These are phyloP conservation scores for Eurytoma californica DNA, from an alignment of 2,888 invertebrate species.

Conservation along the genomic window DNA sequence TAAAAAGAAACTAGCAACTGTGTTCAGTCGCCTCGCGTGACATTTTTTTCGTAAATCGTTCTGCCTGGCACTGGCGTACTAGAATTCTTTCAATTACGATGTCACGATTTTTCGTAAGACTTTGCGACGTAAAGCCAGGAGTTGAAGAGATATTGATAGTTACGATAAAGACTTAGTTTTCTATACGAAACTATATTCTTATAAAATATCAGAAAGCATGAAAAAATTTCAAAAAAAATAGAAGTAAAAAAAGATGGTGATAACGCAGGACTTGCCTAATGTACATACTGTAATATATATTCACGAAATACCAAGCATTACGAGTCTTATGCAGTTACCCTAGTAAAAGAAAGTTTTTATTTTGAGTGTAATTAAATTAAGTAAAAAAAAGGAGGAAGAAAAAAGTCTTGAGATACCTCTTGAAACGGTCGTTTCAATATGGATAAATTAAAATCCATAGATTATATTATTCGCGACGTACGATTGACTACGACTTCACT, in stretches of 20 bases:
- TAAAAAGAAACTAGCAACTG: constrained; percentile 46
- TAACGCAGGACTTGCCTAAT: constrained; percentile 68
- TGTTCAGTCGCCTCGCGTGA: constrained; percentile 47
- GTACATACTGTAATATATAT: constrained; percentile 73
- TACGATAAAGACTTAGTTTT: constrained; percentile 73
- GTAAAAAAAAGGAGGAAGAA: constrained; percentile 52
- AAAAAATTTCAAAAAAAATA: constrained; percentile 52
- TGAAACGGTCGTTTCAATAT: constrained; percentile 55
- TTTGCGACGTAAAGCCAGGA: constrained; percentile 56
- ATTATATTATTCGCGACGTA: constrained; percentile 56
- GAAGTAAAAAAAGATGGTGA: constrained; percentile 56
- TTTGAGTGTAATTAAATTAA: constrained; percentile 59
- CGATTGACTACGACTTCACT: constrained; percentile 54
- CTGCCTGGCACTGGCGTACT: constrained; percentile 51
- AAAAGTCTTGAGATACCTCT: constrained; percentile 53
- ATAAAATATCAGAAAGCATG: constrained; percentile 60
- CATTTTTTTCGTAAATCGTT: constrained; percentile 51
- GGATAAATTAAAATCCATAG: constrained; percentile 52
- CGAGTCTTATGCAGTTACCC: constrained; percentile 69
- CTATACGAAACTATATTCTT: constrained; percentile 74
- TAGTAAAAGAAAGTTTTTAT: constrained; percentile 61
- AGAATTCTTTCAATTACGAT: constrained; percentile 43
- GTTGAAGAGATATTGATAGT: constrained; percentile 65
- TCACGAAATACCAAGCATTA: constrained; percentile 67
- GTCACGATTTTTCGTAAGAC: constrained; percentile 44